Evolutionary conservation across 1,140 invertebrate genomes (phyloP).

Genomic region (Drosophila ercepeae): DNA sequence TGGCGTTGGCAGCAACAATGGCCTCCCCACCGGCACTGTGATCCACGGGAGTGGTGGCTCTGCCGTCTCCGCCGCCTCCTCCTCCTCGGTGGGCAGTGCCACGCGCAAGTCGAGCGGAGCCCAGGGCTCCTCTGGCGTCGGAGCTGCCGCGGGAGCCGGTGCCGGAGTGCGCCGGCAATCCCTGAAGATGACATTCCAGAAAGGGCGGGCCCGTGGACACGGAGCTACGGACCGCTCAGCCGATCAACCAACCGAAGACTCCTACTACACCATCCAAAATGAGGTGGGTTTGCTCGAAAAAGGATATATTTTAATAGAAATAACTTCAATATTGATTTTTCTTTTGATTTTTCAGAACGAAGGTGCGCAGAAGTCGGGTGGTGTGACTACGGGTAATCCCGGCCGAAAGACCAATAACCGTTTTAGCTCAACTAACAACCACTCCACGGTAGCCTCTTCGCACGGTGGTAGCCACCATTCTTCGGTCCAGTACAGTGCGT

Average conservation of each 20-base stretch:
- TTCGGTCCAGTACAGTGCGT: slow-evolving; percentile 38
- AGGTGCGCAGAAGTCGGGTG: slow-evolving; percentile 69
- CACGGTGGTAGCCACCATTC: slow-evolving; percentile 44
- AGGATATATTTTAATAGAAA: background rate
- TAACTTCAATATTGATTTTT: background rate
- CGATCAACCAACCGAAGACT: slow-evolving; percentile 86
- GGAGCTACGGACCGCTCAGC: slow-evolving; percentile 84
- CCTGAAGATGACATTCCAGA: slow-evolving; percentile 92
- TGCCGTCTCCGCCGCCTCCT: slow-evolving; percentile 28
- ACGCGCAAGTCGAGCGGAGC: slow-evolving; percentile 58
- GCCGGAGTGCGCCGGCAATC: slow-evolving; percentile 87
- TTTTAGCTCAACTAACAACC: slow-evolving; percentile 69
- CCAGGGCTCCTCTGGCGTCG: slow-evolving; percentile 4
- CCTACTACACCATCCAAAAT: slow-evolving; percentile 90
- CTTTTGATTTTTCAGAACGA: slow-evolving; percentile 66
- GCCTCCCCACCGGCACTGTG: slow-evolving; percentile 62
- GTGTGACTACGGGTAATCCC: slow-evolving; percentile 50
- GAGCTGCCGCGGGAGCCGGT: slow-evolving; percentile 19
- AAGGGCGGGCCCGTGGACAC: slow-evolving; percentile 87
- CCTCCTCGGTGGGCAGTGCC: slow-evolving; percentile 76
- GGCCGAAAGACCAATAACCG: slow-evolving; percentile 79
- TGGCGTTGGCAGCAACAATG: slow-evolving; percentile 36
- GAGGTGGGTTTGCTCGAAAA: slow-evolving; percentile 85
- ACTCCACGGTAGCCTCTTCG: slow-evolving; percentile 25
- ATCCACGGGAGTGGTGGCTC: slow-evolving; percentile 47